phyloP scores from a whole-genome alignment of 1,140 invertebrate genomes.

The Rhopalosiphum padi region DNA sequence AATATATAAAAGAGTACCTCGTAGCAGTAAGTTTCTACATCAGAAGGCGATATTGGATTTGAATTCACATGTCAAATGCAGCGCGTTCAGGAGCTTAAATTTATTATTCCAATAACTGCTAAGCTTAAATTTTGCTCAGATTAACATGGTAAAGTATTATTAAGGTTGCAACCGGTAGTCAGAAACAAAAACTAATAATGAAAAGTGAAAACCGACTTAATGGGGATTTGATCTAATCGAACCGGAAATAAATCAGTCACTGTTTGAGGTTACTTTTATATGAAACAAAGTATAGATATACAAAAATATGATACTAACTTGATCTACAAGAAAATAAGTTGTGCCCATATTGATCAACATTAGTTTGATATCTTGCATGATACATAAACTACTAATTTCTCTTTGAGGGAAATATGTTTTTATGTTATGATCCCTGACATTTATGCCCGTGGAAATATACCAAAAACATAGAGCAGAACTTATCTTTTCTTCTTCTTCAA shows the following conservation, averaged over 20 bases:
- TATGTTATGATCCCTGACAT: slow-evolving; percentile 32
- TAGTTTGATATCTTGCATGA: slow-evolving; percentile 32
- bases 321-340: slow-evolving; percentile 37
- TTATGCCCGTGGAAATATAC: neutral
- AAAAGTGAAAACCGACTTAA: neutral
- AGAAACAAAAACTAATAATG: neutral
- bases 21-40: neutral
- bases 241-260: neutral
- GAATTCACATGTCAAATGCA: neutral
- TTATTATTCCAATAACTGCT: neutral
- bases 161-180: neutral
- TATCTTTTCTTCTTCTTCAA: neutral
- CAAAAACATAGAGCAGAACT: slow-evolving; percentile 44
- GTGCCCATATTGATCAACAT: slow-evolving; percentile 42
- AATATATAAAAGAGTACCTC: neutral
- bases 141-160: neutral
- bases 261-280: neutral
- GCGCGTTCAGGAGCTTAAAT: neutral
- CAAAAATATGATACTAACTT: slow-evolving; percentile 27
- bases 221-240: neutral
- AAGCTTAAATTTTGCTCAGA: neutral
- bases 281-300: neutral
- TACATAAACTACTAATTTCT: slow-evolving; percentile 38
- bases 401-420: slow-evolving; percentile 41
- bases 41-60: neutral